Percentiles rank a stretch among this genome's conserved stretches.
phyloP scores from a whole-genome alignment of 1,140 invertebrate genomes.

The Heliothis virescens region DNA sequence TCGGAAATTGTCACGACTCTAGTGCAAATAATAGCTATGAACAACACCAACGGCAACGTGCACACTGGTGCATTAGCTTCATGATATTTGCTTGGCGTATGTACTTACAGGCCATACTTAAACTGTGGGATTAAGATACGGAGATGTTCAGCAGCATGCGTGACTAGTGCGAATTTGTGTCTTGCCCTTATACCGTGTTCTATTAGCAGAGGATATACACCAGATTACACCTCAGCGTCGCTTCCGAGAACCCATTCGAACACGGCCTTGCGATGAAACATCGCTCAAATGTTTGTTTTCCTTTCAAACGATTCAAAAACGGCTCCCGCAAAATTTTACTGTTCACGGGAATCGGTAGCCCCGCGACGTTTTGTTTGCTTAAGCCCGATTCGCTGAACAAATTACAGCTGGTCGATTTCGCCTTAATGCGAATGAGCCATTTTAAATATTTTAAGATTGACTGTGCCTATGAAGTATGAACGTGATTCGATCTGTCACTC shows the following conservation, averaged over 20 bases:
- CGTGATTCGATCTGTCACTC: slow-evolving; percentile 15
- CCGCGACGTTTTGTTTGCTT: slow-evolving; percentile 76
- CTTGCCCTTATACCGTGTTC: slow-evolving; percentile 12
- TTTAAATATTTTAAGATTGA: slow-evolving; percentile 63
- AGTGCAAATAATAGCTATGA: slow-evolving; percentile 58
- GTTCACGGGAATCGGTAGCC: slow-evolving; percentile 70
- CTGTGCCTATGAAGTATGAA: not conserved
- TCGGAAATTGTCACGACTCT: slow-evolving; percentile 63
- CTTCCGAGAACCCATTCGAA: slow-evolving; percentile 74
- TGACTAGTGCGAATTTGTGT: slow-evolving; percentile 44
- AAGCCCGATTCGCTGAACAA: slow-evolving; percentile 72
- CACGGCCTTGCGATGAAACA: slow-evolving; percentile 79
- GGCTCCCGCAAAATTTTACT: slow-evolving; percentile 79
- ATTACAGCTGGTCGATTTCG: slow-evolving; percentile 70
- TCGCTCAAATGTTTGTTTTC: slow-evolving; percentile 79
- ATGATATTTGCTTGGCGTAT: slow-evolving; percentile 39
- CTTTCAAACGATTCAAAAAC: slow-evolving; percentile 79
- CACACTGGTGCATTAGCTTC: slow-evolving; percentile 28
- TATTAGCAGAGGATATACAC: slow-evolving; percentile 57
- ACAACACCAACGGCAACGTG: slow-evolving; percentile 43
- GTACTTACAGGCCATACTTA: slow-evolving; percentile 11
- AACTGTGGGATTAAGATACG: slow-evolving; percentile 30
- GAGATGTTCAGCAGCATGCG: not conserved
- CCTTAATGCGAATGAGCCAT: slow-evolving; percentile 62
- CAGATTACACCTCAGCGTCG: slow-evolving; percentile 59